Conservation (phyloP, 2,113 vertebrate species). For the Aegithalos caudatus region DNA sequence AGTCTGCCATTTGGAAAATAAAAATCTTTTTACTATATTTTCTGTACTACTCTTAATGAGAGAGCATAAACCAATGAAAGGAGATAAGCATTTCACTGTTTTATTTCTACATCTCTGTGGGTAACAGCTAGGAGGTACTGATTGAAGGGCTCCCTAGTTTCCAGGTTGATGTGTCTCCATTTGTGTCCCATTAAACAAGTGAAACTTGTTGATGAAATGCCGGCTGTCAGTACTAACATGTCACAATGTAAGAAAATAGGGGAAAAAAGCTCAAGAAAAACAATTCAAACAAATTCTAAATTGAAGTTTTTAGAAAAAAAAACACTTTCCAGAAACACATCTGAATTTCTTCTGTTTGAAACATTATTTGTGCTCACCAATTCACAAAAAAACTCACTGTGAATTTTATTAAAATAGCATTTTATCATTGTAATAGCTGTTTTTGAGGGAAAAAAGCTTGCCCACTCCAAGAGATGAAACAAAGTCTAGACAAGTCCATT, state of each 20-base stretch:
- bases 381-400: accelerated
- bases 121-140: neutral
- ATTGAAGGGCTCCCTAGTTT: neutral
- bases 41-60: neutral
- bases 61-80: neutral
- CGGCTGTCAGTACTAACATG: neutral
- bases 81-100: neutral
- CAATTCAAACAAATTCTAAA: neutral
- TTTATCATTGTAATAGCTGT: neutral
- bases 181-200: neutral
- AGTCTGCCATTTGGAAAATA: neutral
- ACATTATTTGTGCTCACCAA: neutral
- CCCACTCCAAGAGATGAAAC: neutral
- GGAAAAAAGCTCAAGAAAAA: neutral
- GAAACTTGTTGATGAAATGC: neutral
- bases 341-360: neutral
- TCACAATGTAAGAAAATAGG: neutral
- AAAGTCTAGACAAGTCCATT: neutral
- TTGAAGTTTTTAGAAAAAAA: neutral
- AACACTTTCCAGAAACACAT: neutral
- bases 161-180: neutral
- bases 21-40: neutral
- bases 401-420: neutral
- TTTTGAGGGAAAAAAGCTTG: neutral
- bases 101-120: neutral